These are phyloP conservation scores for Gorsachius goisagi DNA, from an alignment of 2,113 vertebrate genomes.

Conservation along the genomic window DNA sequence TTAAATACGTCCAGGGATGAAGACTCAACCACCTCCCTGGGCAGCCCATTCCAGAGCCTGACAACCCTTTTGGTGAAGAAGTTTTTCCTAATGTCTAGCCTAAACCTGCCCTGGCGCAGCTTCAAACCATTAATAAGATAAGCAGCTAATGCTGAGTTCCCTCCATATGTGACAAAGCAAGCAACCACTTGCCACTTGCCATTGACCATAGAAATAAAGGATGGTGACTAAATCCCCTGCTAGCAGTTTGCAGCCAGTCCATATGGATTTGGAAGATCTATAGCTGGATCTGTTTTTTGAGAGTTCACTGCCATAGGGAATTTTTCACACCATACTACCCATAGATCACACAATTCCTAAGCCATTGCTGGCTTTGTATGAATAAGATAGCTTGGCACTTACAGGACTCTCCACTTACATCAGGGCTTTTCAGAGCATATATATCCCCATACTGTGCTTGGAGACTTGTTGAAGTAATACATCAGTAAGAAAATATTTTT, in stretches of 20 bases:
- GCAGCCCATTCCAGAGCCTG: too few relatives aligned
- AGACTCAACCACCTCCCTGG: too few relatives aligned
- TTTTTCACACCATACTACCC: not conserved
- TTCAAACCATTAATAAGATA: too few relatives aligned
- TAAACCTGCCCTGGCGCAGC: too few relatives aligned
- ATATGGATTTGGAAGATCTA: not conserved
- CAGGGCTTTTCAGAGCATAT: not conserved
- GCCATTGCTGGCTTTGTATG: not conserved
- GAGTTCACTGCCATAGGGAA: not conserved
- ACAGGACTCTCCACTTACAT: not conserved
- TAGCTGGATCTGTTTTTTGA: not conserved
- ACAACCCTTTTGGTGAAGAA: too few relatives aligned
- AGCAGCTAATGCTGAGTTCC: not conserved
- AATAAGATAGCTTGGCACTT: not conserved
- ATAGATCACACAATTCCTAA: not conserved
- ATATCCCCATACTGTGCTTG: not conserved
- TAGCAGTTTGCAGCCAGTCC: not conserved
- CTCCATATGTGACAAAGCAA: not conserved
- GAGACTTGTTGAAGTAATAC: not conserved
- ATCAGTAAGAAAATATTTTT: not conserved
- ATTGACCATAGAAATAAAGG: not conserved
- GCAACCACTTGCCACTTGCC: not conserved
- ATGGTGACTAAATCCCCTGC: not conserved
- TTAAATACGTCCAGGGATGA: too few relatives aligned
- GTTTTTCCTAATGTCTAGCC: too few relatives aligned